Evolutionary conservation across 2,113 vertebrate genomes (phyloP), one percentile per base, ranked within the genome.

Genomic region (Psittacula cyanocephala): DNA sequence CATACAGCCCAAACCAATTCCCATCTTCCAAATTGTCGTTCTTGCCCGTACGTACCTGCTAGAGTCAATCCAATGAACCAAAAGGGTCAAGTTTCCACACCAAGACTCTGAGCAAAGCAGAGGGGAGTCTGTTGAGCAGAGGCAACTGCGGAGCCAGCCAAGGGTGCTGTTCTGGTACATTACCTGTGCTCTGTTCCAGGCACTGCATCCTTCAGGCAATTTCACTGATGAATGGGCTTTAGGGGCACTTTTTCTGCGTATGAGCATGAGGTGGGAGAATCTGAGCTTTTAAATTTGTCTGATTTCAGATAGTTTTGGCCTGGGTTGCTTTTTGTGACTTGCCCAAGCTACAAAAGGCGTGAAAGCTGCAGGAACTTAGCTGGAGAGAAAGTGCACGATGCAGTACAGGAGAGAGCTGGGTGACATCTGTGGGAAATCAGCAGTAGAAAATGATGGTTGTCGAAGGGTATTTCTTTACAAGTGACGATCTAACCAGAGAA

Each of bases 81-180:
- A 43, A 13, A 57, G 17, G 11, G 37, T 29, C 11, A 46, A 71
- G 29, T 79, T 68, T 70, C 84, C 50, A 12, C 24, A 43, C 6
- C 13, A 28, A 52, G 47, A 41, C 33, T 74, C 5, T 0, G 37
- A 53, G 52, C 35, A 67, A 31, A 81, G 53, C 37, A 59, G 64
- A 67, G 44, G 19, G 8, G 55, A 65, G 31, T 23, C 53, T 62
- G 49, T 59, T 70, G 64, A 81, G 69, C 17, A 4, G 35, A 46
- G 50, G 50, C 7, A 65, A 59, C 39, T 0, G 0, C 2, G 1
- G 70, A 78, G 31, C 46, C 62, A 67, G 20, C 14, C 1, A 1
- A 44, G 28, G 43, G 14, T n/a, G 31, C 19, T 37, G 49, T 62
- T 25, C 70, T 81, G 47, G 55, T 41, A 53, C 47, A 11, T 15